phyloP scores from a whole-genome alignment of 2,797 vertebrate genomes.

The Lophura swinhoii region DNA sequence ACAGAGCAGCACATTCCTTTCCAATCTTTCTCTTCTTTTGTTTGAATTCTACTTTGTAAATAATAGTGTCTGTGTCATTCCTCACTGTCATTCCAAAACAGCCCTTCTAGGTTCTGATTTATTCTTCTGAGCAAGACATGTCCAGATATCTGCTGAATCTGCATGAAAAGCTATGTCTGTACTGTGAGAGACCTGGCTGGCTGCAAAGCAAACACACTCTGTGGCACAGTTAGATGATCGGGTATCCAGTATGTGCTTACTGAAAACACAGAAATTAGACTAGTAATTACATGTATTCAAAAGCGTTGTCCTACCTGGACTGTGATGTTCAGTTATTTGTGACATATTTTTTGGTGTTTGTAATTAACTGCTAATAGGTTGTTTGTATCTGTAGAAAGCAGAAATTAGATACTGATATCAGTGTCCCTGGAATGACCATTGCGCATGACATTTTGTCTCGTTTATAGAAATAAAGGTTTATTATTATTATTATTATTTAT shows the following conservation, averaged over 20 bases:
- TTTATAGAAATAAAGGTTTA: background rate
- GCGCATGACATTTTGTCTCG: background rate
- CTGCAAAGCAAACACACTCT: background rate
- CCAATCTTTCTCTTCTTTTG: background rate
- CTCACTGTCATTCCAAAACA: background rate
- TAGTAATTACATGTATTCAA: background rate
- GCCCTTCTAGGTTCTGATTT: background rate
- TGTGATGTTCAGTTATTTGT: background rate
- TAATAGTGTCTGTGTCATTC: background rate
- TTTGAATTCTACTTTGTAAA: background rate
- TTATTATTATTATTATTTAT: background rate
- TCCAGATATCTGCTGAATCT: background rate
- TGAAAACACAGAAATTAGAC: background rate
- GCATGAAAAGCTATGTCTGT: background rate
- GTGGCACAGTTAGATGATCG: background rate
- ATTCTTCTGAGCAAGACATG: background rate
- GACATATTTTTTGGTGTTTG: background rate
- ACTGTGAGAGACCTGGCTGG: background rate
- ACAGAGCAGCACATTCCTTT: background rate
- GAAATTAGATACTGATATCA: background rate
- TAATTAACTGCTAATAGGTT: background rate
- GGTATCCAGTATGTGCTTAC: background rate
- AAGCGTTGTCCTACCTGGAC: background rate
- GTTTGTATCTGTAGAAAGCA: background rate
- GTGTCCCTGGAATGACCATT: background rate